Conservation (phyloP, 2,797 vertebrate species). For the Spinus olivaceus region DNA sequence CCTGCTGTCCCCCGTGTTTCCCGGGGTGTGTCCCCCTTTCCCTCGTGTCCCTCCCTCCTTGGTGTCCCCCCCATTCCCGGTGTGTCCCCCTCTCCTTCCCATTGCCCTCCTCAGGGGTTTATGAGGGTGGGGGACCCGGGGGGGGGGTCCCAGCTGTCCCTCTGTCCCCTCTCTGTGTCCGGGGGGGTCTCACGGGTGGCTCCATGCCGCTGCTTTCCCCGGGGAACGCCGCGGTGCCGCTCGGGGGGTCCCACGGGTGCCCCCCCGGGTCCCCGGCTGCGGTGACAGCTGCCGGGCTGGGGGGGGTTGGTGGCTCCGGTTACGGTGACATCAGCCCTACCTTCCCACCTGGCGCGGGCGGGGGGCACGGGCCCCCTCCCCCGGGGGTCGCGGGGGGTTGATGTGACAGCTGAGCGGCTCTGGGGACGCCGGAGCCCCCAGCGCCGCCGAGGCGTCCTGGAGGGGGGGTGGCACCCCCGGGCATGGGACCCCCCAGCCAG, state of each 20-base stretch:
- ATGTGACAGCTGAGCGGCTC: not conserved
- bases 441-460: not conserved
- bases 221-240: not conserved
- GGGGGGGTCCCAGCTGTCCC: not conserved
- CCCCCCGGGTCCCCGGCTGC: not conserved
- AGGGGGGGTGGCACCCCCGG: not conserved
- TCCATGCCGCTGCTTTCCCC: not conserved
- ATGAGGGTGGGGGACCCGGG: not conserved
- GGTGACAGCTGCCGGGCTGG: not conserved
- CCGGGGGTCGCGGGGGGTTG: not conserved
- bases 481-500: not conserved
- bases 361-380: not conserved
- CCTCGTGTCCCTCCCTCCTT: not conserved
- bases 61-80: no score
- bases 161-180: not conserved
- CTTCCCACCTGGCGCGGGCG: conserved; percentile 46
- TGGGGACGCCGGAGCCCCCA: not conserved
- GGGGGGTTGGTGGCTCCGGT: not conserved
- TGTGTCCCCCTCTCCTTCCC: not conserved
- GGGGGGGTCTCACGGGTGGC: not conserved
- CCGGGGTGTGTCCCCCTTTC: no score
- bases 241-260: not conserved
- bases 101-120: not conserved
- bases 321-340: conserved; percentile 56
- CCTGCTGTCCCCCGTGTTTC: no score